Percentiles rank a stretch among this genome's conserved stretches.
Evolutionary conservation across 2,797 vertebrate genomes (phyloP).

Genomic region (Arremon brunneinucha): DNA sequence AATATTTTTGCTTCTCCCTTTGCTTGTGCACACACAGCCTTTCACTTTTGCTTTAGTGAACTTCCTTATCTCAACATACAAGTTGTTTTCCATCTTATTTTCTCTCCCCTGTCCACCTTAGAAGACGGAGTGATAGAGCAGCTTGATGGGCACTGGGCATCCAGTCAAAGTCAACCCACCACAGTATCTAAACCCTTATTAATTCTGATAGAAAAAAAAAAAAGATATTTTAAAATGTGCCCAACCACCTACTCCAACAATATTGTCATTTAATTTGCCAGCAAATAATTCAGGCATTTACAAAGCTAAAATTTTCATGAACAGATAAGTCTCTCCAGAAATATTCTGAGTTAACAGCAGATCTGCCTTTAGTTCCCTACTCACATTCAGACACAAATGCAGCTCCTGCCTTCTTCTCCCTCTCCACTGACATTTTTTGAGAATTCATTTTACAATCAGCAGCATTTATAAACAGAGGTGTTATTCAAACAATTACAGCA

Average conservation of each 20-base stretch:
- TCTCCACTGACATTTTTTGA: background rate
- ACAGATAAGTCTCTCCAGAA: background rate
- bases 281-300: background rate
- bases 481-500: background rate
- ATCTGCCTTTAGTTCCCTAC: background rate
- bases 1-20: background rate
- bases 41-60: background rate
- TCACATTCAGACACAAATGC: background rate
- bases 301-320: background rate
- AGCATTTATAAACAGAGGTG: background rate
- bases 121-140: background rate
- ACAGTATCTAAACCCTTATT: background rate
- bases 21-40: background rate
- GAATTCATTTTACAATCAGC: background rate
- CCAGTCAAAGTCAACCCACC: background rate
- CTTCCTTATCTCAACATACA: background rate
- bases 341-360: background rate
- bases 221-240: background rate
- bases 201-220: background rate
- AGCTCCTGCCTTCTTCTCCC: background rate
- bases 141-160: background rate
- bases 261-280: background rate
- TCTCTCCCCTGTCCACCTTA: background rate
- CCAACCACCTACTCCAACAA: background rate
- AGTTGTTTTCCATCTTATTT: background rate